A percentile compares a stretch with the other conserved stretches of the same genome.
phyloP scores from a whole-genome alignment of 2,888 invertebrate genomes.

The Plutella xylostella region DNA sequence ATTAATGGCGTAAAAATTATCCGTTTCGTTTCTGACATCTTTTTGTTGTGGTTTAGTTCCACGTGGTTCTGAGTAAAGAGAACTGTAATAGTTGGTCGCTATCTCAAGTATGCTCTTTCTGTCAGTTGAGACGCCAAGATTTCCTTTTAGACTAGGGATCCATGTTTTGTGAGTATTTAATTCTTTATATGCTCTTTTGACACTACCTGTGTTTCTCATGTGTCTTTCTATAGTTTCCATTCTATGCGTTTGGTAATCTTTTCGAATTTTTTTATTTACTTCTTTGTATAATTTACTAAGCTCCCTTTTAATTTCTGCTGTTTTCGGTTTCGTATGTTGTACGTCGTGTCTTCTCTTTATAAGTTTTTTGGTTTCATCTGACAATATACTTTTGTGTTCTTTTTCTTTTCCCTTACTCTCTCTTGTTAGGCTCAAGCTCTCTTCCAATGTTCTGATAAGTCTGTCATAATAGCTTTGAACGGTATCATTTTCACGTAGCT shows the following conservation, averaged over 20 bases:
- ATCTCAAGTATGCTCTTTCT: not conserved
- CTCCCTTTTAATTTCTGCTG: not conserved
- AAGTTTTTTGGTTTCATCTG: not conserved
- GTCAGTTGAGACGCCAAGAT: not conserved
- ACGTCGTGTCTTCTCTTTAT: not conserved
- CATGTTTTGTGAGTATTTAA: not conserved
- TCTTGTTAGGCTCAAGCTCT: too few relatives aligned
- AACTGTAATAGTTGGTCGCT: constrained; percentile 1
- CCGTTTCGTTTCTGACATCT: not conserved
- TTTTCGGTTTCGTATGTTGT: not conserved
- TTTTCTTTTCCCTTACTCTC: not conserved
- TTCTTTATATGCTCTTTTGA: not conserved
- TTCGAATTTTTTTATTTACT: not conserved
- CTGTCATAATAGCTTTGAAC: not conserved
- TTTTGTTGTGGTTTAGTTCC: not conserved
- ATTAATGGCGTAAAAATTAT: not conserved
- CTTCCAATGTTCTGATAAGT: not conserved
- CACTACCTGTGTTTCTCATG: not conserved
- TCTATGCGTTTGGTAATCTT: not conserved
- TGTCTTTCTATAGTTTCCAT: not conserved
- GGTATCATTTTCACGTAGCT: not conserved
- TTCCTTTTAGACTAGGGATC: not conserved
- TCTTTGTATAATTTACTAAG: not conserved
- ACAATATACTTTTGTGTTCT: not conserved
- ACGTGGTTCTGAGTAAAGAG: not conserved